Base-by-base conservation (phyloP, 2,113 vertebrate species). In the Gulo gulo region DNA sequence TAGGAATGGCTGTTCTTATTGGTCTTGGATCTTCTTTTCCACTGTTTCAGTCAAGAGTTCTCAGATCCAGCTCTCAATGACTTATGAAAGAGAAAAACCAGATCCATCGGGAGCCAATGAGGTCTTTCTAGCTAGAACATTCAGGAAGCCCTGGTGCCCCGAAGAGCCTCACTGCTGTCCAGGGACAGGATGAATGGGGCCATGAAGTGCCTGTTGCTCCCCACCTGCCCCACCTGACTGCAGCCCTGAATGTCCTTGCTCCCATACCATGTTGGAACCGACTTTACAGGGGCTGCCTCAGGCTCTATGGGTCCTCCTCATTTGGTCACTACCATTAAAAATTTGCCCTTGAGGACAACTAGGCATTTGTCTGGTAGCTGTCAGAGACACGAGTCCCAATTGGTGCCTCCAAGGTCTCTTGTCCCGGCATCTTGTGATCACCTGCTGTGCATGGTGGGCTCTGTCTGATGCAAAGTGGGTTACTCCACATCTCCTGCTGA, bases 41-140 rank as follows among this genome's bases (percentile, higher is more conserved):
- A 65, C 71, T 23, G 52, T 83, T 79, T 73, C 47, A 65, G n/a
- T 61, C 39, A 74, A 42, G 69, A 65, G n/a, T 71, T 82, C 34
- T 55, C 69, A 24, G 47, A 61, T 63, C 61, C 47, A 57, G 47
- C n/a, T 80, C 23, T 91, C 59, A 96, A 74, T 94, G 67, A 94
- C 85, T 92, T 83, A 93, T 26, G 94, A 81, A 73, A 79, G 80
- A 88, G 87, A 55, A n/a, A 88, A 80, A 78, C 34, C 31, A 55
- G 85, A 21, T 83, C 57, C 83, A 59, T 65, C 59, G 71, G 91
- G 73, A 95, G 65, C 59, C 59, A 47, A 20, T 10, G 26, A 63
- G 16, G 50, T 42, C 79, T 65, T 80, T 95, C 91, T 83, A 47
- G 69, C 52, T 63, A 61, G 74, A 74, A 79, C 61, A 90, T 82